Evolutionary conservation across 2,113 vertebrate species (phyloP).

Genomic region (Cynocephalus volans): DNA sequence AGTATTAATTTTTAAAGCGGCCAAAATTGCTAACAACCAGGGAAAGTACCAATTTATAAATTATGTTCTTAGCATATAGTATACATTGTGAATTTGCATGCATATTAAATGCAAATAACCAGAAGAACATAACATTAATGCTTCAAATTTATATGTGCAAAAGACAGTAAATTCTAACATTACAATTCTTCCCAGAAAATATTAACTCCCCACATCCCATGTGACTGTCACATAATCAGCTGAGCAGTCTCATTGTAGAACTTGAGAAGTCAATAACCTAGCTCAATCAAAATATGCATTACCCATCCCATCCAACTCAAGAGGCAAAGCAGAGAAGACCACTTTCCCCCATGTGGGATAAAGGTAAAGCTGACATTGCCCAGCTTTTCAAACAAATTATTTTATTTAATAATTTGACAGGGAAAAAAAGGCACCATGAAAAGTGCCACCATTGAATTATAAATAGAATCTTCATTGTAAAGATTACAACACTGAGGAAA

Average conservation of each 20-base stretch:
- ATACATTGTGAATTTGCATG: constrained; percentile 84
- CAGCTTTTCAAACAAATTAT: neutral
- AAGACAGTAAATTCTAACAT: constrained; percentile 82
- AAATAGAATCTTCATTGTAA: neutral
- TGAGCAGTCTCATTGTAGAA: neutral
- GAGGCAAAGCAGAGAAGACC: neutral
- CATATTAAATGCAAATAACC: constrained; percentile 85
- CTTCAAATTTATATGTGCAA: constrained; percentile 81
- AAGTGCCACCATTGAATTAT: neutral
- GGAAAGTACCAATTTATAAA: constrained; percentile 78
- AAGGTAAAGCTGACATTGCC: neutral
- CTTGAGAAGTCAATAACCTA: neutral
- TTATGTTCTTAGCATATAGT: constrained; percentile 70
- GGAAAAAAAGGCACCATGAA: neutral
- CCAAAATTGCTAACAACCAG: constrained; percentile 82
- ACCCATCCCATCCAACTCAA: no score
- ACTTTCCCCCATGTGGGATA: neutral
- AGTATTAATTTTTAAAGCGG: constrained; percentile 83
- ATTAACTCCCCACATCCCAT: constrained; percentile 73
- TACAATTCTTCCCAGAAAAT: constrained; percentile 77
- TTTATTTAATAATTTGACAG: constrained; percentile 38
- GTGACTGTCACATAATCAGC: constrained; percentile 17
- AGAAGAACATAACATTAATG: constrained; percentile 75
- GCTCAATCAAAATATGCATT: neutral
- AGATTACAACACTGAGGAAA: neutral